A percentile compares a stretch with the other conserved stretches of the same genome.
These are phyloP conservation scores for Deilephila elpenor DNA, from an alignment of 2,888 invertebrate genomes.

Conservation along the genomic window DNA sequence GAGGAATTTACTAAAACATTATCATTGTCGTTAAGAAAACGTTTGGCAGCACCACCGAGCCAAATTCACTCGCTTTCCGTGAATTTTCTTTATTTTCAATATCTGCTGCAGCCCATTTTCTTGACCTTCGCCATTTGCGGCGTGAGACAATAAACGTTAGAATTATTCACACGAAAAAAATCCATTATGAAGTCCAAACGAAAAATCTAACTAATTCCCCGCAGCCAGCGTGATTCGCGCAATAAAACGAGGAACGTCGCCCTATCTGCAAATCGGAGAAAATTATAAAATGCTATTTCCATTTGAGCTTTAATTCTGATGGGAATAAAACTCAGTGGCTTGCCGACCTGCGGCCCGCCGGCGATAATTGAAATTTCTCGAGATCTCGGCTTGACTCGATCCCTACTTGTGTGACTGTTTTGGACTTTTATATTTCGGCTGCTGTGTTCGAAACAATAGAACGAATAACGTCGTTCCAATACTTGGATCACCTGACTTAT, in stretches of 20 bases:
- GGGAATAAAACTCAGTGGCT: constrained; percentile 58
- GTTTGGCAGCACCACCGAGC: background rate
- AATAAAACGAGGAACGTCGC: constrained; percentile 43
- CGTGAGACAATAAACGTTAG: constrained; percentile 14
- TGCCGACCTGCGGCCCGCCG: constrained; percentile 44
- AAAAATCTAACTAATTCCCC: constrained; percentile 25
- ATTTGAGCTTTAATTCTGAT: constrained; percentile 65
- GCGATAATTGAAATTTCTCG: constrained; percentile 30
- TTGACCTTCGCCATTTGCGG: constrained; percentile 5
- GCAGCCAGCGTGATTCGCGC: constrained; percentile 31
- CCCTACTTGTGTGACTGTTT: background rate
- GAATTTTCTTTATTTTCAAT: background rate
- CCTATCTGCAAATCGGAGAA: constrained; percentile 56
- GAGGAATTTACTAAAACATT: constrained; percentile 1
- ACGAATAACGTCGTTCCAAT: too few relatives aligned
- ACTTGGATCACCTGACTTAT: too few relatives aligned
- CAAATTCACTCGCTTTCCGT: background rate
- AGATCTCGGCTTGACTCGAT: constrained; percentile 13
- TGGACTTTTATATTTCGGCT: background rate
- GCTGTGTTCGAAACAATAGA: background rate
- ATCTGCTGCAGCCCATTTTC: background rate
- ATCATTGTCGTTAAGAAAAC: background rate
- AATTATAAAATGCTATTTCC: constrained; percentile 69
- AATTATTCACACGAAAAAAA: constrained; percentile 22
- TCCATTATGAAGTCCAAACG: constrained; percentile 23